Percentiles rank a stretch among this genome's conserved stretches.
Conservation (phyloP, 1,140 invertebrate species). For the Drosophila eugracilis region DNA sequence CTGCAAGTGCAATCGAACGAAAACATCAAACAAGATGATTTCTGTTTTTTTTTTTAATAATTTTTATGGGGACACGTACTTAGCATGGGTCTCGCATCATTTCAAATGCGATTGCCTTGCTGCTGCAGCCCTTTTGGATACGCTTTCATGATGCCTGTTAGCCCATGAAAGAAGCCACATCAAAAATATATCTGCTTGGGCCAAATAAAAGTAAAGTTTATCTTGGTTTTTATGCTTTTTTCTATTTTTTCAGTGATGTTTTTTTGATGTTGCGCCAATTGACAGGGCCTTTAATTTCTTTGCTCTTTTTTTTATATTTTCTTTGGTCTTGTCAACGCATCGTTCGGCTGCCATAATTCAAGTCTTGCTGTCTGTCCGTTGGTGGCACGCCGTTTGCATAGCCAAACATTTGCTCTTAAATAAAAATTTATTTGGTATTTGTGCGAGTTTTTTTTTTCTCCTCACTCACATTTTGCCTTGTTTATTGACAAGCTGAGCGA, state of each 20-base stretch:
- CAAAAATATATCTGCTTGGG: constrained; percentile 25
- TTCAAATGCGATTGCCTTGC: constrained; percentile 25
- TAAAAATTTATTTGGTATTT: constrained; percentile 73
- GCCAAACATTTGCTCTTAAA: constrained; percentile 80
- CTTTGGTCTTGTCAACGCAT: constrained; percentile 71
- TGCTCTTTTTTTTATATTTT: constrained; percentile 30
- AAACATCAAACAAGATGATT: constrained; percentile 33
- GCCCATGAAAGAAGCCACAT: constrained; percentile 59
- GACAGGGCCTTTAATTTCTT: constrained; percentile 72
- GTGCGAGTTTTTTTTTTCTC: constrained; percentile 48
- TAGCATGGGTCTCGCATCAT: constrained; percentile 48
- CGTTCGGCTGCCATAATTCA: constrained; percentile 79
- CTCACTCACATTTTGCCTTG: constrained; percentile 33
- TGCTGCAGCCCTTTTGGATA: constrained; percentile 62
- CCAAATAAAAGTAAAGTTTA: constrained; percentile 21
- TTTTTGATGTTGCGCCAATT: constrained; percentile 64
- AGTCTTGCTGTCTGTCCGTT: constrained; percentile 49
- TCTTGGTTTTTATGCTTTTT: constrained; percentile 7
- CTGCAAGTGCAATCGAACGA: constrained; percentile 13
- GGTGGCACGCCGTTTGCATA: constrained; percentile 77
- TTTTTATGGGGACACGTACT: constrained; percentile 11
- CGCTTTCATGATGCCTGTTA: constrained; percentile 66
- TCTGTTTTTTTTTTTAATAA: constrained; percentile 7
- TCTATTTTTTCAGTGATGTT: constrained; percentile 20
- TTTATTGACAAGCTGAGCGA: constrained; percentile 68